phyloP scores from a whole-genome alignment of 2,888 invertebrate genomes.

The Watsonalla binaria region DNA sequence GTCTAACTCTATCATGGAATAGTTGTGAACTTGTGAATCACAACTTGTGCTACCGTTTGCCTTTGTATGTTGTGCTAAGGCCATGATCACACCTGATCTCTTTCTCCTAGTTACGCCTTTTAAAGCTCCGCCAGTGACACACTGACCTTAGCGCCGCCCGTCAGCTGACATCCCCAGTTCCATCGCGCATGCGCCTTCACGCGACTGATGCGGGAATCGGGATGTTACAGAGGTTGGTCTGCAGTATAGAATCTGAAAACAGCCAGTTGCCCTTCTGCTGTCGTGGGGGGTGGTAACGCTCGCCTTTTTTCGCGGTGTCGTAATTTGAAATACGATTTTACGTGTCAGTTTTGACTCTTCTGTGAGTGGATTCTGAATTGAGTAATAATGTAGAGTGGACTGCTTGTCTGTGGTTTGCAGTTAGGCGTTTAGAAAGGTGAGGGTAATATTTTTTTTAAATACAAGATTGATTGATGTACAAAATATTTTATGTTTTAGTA shows the following conservation, averaged over 20 bases:
- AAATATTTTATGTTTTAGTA: too few relatives aligned
- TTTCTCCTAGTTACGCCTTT: neutral
- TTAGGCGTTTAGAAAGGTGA: neutral
- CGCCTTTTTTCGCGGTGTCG: constrained; percentile 12
- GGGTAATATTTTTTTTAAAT: too few relatives aligned
- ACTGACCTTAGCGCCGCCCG: constrained; percentile 64
- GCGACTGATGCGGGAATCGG: constrained; percentile 58
- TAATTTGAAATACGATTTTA: constrained; percentile 16
- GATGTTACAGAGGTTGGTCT: constrained; percentile 49
- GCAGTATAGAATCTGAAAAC: constrained; percentile 39
- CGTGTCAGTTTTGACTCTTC: constrained; percentile 19
- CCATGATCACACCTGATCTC: neutral
- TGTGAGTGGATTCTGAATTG: constrained; percentile 11
- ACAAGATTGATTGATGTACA: too few relatives aligned
- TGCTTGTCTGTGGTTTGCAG: neutral
- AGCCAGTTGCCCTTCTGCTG: constrained; percentile 20
- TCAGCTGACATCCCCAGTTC: constrained; percentile 61
- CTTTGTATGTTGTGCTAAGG: neutral
- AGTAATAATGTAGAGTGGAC: neutral
- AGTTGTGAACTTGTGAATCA: too few relatives aligned
- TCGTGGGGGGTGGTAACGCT: constrained; percentile 30
- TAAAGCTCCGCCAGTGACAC: constrained; percentile 44
- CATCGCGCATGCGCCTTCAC: constrained; percentile 50
- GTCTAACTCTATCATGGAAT: too few relatives aligned
- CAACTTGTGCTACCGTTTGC: neutral